Evolutionary conservation across 2,888 invertebrate genomes (phyloP), one percentile per base, ranked within the genome.

Genomic region (Synergus itoensis): DNA sequence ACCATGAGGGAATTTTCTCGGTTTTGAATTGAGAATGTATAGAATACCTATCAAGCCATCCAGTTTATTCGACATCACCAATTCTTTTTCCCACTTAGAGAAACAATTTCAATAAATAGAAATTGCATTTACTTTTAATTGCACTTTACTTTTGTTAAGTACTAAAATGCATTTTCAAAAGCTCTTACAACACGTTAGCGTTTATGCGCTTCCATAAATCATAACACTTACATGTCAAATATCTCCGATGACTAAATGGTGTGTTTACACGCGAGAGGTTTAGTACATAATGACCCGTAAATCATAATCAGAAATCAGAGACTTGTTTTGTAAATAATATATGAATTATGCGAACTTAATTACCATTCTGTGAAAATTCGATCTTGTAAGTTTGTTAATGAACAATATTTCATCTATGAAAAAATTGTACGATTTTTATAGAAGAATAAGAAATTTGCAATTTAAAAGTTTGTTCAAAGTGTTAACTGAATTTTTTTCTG

Each of bases 281-380:
- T 69, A 45, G 48, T 69, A 48, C 28, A 73, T 73, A 73, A 73
- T 73, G 36, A 73, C 36, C 28, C 36, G 4, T 73, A 73, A 73
- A 73, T 73, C 73, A 73, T 53, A 53, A 73, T 73, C n/a, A 73
- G 73, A 73, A 53, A 73, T 73, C 73, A 53, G 36, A 73, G n/a
- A 36, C 73, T 36, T 73, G 48, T 73, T 45, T 45, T 12, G 14
- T 21, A 21, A 45, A 60, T 21, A 21, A 48, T 28, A 45, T 28
- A 69, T 45, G 69, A 69, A 69, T 65, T 21, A 45, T 48, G 16
- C 7, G 21, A 48, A 7, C 45, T 45, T 28, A 7, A 69, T 21
- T 21, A 11, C 12, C 4, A 60, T 60, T 2, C 9, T 21, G 11
- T 60, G 12, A 4, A 60, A 60, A 21, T 1, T 0, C 0, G 36